A percentile compares a stretch with the other conserved stretches of the same genome.
phyloP scores from a whole-genome alignment of 1,140 invertebrate species.

The Anastatus disparis region DNA sequence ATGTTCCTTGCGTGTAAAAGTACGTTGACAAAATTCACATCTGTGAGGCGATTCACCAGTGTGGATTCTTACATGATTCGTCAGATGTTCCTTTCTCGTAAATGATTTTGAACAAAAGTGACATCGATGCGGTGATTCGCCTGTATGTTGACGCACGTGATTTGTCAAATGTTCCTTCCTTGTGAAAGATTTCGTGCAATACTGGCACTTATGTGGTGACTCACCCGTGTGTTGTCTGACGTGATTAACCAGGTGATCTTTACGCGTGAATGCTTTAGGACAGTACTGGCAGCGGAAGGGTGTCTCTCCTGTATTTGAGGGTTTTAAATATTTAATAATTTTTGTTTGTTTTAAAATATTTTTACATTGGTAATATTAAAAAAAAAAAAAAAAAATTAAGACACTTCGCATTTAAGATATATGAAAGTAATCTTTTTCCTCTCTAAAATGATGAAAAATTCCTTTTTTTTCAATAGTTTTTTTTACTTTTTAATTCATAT shows the following conservation, averaged over 20 bases:
- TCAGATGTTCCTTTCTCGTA: constrained; percentile 84
- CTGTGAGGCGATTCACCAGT: constrained; percentile 83
- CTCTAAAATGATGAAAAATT: no score
- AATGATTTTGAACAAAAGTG: constrained; percentile 86
- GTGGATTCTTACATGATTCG: constrained; percentile 78
- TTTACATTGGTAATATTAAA: no score
- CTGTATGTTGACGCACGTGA: constrained; percentile 82
- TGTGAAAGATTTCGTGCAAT: constrained; percentile 82
- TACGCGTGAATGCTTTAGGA: constrained; percentile 74
- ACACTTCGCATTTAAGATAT: no score
- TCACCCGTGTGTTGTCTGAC: constrained; percentile 80
- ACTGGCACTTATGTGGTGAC: constrained; percentile 72
- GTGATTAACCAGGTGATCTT: constrained; percentile 75
- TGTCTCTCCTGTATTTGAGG: constrained; percentile 63
- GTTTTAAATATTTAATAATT: constrained; percentile 47
- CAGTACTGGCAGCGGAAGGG: constrained; percentile 72
- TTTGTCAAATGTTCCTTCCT: constrained; percentile 91
- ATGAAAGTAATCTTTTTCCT: no score
- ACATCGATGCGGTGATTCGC: constrained; percentile 85
- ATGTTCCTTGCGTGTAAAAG: constrained; percentile 85
- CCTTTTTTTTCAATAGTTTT: no score
- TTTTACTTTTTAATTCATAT: no score
- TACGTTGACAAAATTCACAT: constrained; percentile 84
- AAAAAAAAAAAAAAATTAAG: no score
- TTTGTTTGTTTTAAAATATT: no score